Conservation (phyloP, 2,888 invertebrate genomes). For the Ctenicera cuprea region DNA sequence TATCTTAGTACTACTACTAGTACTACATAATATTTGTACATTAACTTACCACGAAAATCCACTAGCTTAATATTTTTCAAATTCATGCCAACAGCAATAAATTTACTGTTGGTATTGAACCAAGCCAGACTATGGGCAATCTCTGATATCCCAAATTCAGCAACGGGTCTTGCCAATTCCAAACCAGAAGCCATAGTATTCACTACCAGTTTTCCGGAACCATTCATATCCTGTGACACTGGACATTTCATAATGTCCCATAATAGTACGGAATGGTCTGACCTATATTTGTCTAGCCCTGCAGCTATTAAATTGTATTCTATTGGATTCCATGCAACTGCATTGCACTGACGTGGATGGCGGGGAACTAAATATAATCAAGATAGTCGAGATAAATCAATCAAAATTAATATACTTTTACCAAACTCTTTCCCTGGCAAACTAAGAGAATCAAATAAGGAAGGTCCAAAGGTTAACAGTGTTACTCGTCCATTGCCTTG, state of each 20-base stretch:
- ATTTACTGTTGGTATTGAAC: constrained; percentile 84
- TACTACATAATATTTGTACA: no score
- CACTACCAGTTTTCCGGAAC: constrained; percentile 63
- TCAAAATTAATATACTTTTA: constrained; percentile 67
- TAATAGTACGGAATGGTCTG: constrained; percentile 90
- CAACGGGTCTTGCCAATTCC: constrained; percentile 77
- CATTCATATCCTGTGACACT: constrained; percentile 61
- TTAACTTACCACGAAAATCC: constrained; percentile 86
- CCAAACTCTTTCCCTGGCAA: constrained; percentile 87
- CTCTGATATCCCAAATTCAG: constrained; percentile 90
- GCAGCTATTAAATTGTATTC: constrained; percentile 89
- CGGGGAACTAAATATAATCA: constrained; percentile 81
- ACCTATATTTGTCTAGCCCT: constrained; percentile 92
- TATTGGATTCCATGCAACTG: constrained; percentile 90
- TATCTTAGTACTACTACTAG: no score
- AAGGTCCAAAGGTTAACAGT: constrained; percentile 85
- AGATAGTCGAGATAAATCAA: background rate
- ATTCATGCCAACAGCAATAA: constrained; percentile 92
- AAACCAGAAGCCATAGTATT: constrained; percentile 70
- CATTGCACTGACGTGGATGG: constrained; percentile 89
- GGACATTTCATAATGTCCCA: constrained; percentile 87
- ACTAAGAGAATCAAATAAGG: constrained; percentile 79
- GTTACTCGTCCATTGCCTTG: constrained; percentile 92
- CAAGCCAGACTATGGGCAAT: constrained; percentile 90
- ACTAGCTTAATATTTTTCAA: constrained; percentile 91